Percentiles rank a stretch among this genome's conserved stretches.
Evolutionary conservation across 2,113 vertebrate species (phyloP).

Genomic region (Microtus richardsoni): DNA sequence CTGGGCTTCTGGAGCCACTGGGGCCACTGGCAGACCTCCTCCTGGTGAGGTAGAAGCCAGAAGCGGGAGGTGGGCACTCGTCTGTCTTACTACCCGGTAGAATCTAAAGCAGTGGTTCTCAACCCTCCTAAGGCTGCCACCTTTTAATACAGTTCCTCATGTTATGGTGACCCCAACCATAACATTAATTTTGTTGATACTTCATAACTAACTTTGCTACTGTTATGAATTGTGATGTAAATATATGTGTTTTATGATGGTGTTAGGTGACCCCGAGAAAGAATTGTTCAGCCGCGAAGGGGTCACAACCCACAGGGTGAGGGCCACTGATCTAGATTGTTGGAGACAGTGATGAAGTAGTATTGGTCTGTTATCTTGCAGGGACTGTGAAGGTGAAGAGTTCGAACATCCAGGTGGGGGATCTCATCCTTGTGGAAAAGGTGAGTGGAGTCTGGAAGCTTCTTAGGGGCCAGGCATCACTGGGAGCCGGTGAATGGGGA

Average conservation of each 20-base stretch:
- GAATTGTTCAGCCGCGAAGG: neutral
- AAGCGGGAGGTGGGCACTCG: rapidly evolving
- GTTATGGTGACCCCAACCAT: neutral
- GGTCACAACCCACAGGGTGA: neutral
- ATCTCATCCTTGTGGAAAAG: slow-evolving; percentile 99
- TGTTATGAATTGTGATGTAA: neutral
- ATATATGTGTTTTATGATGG: neutral
- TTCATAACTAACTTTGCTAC: neutral
- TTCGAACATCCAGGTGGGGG: slow-evolving; percentile 96
- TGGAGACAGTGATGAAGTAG: neutral
- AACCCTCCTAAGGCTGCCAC: neutral
- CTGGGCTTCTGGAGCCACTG: neutral
- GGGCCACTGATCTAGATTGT: neutral
- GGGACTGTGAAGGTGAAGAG: slow-evolving; percentile 98
- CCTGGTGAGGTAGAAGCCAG: neutral
- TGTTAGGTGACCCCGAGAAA: neutral
- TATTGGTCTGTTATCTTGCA: slow-evolving; percentile 76
- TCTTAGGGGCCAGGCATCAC: rapidly evolving
- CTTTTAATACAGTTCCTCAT: neutral
- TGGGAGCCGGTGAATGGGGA: rapidly evolving
- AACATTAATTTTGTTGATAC: neutral
- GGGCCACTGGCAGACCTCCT: neutral
- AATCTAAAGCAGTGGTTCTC: neutral
- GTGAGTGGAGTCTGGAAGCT: slow-evolving; percentile 82
- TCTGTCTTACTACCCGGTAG: rapidly evolving